Evolutionary conservation across 2,888 invertebrate species (phyloP).

Genomic region (Matsumyia berberina): DNA sequence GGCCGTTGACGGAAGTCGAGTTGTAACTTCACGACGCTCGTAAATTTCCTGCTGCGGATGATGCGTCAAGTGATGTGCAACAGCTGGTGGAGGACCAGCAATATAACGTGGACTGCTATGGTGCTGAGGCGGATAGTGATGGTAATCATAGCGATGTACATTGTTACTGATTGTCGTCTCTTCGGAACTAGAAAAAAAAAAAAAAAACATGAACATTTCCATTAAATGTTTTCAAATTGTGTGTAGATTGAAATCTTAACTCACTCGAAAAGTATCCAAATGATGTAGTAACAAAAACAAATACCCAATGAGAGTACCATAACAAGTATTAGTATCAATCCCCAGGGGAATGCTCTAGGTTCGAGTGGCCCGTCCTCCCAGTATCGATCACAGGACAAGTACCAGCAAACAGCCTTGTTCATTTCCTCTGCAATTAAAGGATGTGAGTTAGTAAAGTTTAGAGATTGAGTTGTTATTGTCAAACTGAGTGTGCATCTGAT

Average conservation of each 20-base stretch:
- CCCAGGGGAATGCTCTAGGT: constrained; percentile 92
- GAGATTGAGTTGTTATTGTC: not conserved
- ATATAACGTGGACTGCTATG: constrained; percentile 80
- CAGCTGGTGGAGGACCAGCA: constrained; percentile 76
- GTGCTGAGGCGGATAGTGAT: constrained; percentile 81
- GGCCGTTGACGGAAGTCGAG: constrained; percentile 80
- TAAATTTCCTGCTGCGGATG: constrained; percentile 83
- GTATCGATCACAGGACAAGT: constrained; percentile 95
- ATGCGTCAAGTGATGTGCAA: constrained; percentile 78
- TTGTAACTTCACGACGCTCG: constrained; percentile 84
- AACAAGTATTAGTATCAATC: constrained; percentile 90
- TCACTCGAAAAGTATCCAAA: constrained; percentile 97
- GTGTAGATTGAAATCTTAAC: constrained; percentile 83
- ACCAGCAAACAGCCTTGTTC: constrained; percentile 95
- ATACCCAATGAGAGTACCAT: constrained; percentile 92
- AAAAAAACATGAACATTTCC: not conserved
- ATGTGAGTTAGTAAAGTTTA: not conserved
- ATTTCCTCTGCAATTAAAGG: constrained; percentile 88
- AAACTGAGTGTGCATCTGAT: not conserved
- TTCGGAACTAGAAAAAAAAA: constrained; percentile 84
- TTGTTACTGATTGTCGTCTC: constrained; percentile 83
- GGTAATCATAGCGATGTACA: constrained; percentile 80
- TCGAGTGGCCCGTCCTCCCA: constrained; percentile 93
- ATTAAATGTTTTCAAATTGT: not conserved
- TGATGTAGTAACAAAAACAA: constrained; percentile 95